Evolutionary conservation across 2,888 invertebrate genomes (phyloP).

Genomic region (Eucriotettix oculatus): DNA sequence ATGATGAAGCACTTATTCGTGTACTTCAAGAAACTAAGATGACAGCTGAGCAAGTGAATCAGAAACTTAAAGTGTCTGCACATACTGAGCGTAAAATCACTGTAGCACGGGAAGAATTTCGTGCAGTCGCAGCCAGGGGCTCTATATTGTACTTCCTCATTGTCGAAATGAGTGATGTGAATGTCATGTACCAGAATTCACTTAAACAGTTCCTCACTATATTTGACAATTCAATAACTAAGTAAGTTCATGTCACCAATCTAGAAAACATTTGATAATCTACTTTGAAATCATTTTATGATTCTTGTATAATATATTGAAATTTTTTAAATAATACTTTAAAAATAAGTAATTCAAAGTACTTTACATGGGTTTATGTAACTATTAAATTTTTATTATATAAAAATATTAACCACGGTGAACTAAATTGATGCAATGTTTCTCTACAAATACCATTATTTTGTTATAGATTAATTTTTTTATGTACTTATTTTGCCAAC

Average conservation of each 20-base stretch:
- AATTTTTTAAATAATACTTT: too few relatives aligned
- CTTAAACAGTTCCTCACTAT: constrained; percentile 84
- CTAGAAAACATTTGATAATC: background rate
- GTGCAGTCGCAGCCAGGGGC: constrained; percentile 86
- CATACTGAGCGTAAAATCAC: constrained; percentile 90
- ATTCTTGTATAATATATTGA: background rate
- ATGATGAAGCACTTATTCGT: constrained; percentile 86
- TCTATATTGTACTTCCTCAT: constrained; percentile 91
- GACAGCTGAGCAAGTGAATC: constrained; percentile 87
- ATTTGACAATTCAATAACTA: constrained; percentile 85
- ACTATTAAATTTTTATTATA: too few relatives aligned
- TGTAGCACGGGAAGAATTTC: constrained; percentile 83
- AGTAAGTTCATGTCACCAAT: constrained; percentile 22
- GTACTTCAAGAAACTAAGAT: constrained; percentile 74
- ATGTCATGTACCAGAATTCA: constrained; percentile 93
- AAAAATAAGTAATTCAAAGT: too few relatives aligned
- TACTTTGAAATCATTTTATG: background rate
- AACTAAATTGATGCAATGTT: too few relatives aligned
- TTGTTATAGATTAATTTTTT: too few relatives aligned
- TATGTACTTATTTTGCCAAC: too few relatives aligned
- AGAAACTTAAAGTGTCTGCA: constrained; percentile 81
- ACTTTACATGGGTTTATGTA: too few relatives aligned
- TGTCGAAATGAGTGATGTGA: constrained; percentile 93
- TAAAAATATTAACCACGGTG: too few relatives aligned
- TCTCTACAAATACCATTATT: too few relatives aligned